A percentile compares a stretch with the other conserved stretches of the same genome.
phyloP scores from a whole-genome alignment of 2,113 vertebrate species.

The Chionomys nivalis region DNA sequence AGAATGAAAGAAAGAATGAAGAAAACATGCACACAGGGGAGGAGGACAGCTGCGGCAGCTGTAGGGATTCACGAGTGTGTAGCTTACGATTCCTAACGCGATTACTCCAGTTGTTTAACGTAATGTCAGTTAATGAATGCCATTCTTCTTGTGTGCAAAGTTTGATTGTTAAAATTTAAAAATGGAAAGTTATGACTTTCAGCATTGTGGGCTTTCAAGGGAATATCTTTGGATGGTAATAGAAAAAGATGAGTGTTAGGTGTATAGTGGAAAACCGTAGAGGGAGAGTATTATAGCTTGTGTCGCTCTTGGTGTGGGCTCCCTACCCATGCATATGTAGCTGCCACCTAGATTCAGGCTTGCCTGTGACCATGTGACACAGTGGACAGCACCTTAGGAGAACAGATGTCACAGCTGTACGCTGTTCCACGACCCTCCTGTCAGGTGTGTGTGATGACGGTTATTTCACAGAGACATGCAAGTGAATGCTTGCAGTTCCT shows the following conservation, averaged over 20 bases:
- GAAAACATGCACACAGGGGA: neutral
- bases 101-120: neutral
- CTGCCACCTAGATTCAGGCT: constrained; percentile 48
- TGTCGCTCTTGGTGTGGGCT: constrained; percentile 32
- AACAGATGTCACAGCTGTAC: neutral
- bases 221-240: neutral
- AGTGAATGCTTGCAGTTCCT: neutral
- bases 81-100: neutral
- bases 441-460: neutral
- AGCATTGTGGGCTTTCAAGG: neutral
- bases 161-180: constrained; percentile 31
- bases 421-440: neutral
- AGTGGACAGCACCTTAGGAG: constrained; percentile 48
- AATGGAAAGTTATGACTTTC: neutral
- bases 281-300: constrained; percentile 65
- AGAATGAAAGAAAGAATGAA: neutral
- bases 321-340: constrained; percentile 11
- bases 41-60: neutral
- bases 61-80: neutral
- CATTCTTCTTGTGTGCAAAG: neutral
- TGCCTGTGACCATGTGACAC: constrained; percentile 69
- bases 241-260: constrained; percentile 59
- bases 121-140: neutral
- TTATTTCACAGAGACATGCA: constrained; percentile 53
- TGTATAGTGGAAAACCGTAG: constrained; percentile 55